Evolutionary conservation across 2,113 vertebrate species (phyloP).

Genomic region (Eclectus roratus): DNA sequence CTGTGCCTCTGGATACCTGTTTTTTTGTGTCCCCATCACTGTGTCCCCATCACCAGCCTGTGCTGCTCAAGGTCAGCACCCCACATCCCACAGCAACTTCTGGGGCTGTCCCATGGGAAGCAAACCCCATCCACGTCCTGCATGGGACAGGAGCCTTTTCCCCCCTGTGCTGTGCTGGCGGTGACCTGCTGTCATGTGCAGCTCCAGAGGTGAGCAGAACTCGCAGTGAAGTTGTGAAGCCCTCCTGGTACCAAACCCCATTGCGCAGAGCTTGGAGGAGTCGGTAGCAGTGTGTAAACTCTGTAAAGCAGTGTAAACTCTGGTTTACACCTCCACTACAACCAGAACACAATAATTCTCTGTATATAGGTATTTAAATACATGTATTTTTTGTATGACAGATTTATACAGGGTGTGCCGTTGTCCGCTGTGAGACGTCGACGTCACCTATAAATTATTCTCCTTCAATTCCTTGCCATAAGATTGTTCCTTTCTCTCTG

Average conservation of each 20-base stretch:
- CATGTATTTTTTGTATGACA: constrained; percentile 48
- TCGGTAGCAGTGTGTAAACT: background rate
- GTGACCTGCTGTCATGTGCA: background rate
- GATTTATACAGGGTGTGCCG: constrained; percentile 41
- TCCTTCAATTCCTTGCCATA: background rate
- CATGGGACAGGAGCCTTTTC: background rate
- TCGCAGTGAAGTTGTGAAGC: rapidly evolving
- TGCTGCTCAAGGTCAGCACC: background rate
- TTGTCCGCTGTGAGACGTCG: background rate
- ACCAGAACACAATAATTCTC: background rate
- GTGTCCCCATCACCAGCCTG: background rate
- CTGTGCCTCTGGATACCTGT: background rate
- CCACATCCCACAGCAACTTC: background rate
- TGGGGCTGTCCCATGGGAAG: background rate
- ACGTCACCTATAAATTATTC: background rate
- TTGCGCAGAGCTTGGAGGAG: rapidly evolving
- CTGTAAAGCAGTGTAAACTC: background rate
- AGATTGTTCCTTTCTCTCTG: background rate
- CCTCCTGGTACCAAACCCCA: background rate
- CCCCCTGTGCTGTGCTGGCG: background rate
- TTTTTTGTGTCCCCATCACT: background rate
- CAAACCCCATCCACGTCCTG: background rate
- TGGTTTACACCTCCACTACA: background rate
- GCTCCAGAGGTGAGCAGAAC: background rate
- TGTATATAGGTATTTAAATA: constrained; percentile 8